These are phyloP conservation scores for Leptinotarsa rubiginosa DNA, from an alignment of 2,888 invertebrate species.

Conservation along the genomic window DNA sequence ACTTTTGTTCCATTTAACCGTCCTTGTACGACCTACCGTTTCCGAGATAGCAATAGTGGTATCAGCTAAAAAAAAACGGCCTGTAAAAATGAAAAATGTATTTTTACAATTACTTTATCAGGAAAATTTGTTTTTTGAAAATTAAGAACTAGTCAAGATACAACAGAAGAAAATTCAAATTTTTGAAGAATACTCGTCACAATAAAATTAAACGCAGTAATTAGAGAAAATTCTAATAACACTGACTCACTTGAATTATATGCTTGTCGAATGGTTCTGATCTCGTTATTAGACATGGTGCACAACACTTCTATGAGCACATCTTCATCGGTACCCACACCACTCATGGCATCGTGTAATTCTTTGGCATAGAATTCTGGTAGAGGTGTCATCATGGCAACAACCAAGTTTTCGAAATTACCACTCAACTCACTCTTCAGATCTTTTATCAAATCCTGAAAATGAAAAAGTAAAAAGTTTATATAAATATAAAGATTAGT, in stretches of 20 bases:
- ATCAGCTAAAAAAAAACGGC: too few species aligned
- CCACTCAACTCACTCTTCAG: constrained; percentile 90
- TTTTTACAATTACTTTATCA: too few species aligned
- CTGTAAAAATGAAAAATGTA: too few species aligned
- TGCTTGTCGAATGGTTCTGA: constrained; percentile 81
- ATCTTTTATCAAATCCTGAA: constrained; percentile 79
- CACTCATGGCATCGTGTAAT: constrained; percentile 85
- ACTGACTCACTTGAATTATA: constrained; percentile 78
- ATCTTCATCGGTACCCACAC: constrained; percentile 87
- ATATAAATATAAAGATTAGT: background rate
- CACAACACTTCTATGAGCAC: constrained; percentile 90
- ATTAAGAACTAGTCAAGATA: too few species aligned
- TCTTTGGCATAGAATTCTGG: constrained; percentile 88
- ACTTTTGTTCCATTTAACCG: too few species aligned
- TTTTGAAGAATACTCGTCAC: too few species aligned
- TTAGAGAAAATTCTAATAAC: background rate
- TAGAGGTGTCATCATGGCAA: constrained; percentile 87
- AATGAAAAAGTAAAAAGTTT: constrained; percentile 28
- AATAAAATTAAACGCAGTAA: background rate
- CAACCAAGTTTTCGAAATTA: constrained; percentile 84
- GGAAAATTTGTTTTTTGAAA: too few species aligned
- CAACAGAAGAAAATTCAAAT: too few species aligned
- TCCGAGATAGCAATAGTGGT: too few species aligned
- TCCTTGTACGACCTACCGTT: too few species aligned
- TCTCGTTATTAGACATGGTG: constrained; percentile 87